Percentiles rank a stretch among this genome's conserved stretches.
These are phyloP conservation scores for Phortica magna DNA, from an alignment of 2,888 invertebrate genomes.

Conservation along the genomic window DNA sequence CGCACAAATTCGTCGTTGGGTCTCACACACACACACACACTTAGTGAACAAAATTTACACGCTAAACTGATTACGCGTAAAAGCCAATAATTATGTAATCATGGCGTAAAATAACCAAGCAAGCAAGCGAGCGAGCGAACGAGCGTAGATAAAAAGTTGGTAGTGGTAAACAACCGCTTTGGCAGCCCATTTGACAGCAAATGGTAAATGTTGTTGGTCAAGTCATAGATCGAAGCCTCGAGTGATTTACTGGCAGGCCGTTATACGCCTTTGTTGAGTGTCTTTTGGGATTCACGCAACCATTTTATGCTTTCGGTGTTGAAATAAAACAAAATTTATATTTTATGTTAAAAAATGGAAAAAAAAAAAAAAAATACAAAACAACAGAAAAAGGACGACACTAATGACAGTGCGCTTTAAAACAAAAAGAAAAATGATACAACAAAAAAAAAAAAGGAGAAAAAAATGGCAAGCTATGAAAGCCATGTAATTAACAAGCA, in stretches of 20 bases:
- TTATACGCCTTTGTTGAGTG: too few species aligned
- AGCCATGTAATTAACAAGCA: background rate
- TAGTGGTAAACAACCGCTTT: background rate
- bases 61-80: constrained; percentile 55
- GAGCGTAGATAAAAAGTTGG: background rate
- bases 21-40: constrained; percentile 34
- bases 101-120: constrained; percentile 45
- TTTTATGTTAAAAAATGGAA: too few species aligned
- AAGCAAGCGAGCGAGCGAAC: background rate
- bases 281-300: too few species aligned
- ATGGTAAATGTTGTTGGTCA: constrained; percentile 19
- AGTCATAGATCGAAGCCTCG: constrained; percentile 21
- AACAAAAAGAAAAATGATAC: too few species aligned
- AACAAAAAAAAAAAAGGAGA: too few species aligned
- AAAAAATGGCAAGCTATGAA: too few species aligned
- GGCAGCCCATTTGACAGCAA: background rate
- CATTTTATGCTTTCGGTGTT: too few species aligned
- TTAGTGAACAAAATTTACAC: constrained; percentile 47
- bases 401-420: too few species aligned
- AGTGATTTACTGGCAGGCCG: constrained; percentile 14
- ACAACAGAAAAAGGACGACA: too few species aligned
- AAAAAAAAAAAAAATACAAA: too few species aligned
- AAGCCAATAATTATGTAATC: constrained; percentile 60
- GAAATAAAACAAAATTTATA: too few species aligned
- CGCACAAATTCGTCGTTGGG: constrained; percentile 16